Percentiles rank a stretch among this genome's conserved stretches.
phyloP scores from a whole-genome alignment of 2,797 vertebrate species.

The Scolopax rusticola region DNA sequence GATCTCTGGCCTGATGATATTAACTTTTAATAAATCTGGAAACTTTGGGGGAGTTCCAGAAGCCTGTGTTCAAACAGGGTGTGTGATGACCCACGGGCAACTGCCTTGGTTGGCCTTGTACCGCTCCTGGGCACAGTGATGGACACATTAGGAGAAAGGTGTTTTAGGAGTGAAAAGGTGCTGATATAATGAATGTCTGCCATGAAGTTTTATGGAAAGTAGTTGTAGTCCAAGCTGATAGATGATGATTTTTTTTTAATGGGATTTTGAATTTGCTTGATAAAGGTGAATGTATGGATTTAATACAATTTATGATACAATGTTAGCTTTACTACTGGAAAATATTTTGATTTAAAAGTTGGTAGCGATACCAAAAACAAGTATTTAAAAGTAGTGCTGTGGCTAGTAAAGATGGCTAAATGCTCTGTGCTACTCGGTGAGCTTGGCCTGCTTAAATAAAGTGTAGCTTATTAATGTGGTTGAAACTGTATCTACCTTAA shows the following conservation, averaged over 20 bases:
- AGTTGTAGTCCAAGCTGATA: neutral
- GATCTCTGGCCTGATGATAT: slow-evolving; percentile 52
- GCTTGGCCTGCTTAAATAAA: neutral
- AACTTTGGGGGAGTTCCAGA: slow-evolving; percentile 33
- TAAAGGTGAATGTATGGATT: neutral
- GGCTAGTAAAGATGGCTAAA: neutral
- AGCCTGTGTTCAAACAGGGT: neutral
- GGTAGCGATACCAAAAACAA: neutral
- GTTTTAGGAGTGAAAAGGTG: slow-evolving; percentile 11
- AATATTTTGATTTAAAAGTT: neutral
- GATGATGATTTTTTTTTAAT: neutral
- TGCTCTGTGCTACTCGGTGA: neutral
- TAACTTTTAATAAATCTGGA: slow-evolving; percentile 57
- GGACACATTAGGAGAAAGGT: neutral
- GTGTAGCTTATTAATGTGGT: neutral
- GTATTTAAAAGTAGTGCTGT: neutral
- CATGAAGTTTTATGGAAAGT: slow-evolving; percentile 41
- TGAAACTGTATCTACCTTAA: neutral
- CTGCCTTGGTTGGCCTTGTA: neutral
- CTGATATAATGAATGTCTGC: neutral
- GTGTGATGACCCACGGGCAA: neutral
- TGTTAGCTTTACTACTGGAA: neutral
- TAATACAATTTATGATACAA: neutral
- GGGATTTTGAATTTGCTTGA: neutral
- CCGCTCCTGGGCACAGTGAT: neutral